Conservation (phyloP, 2,113 vertebrate genomes). For the Thymallus thymallus region DNA sequence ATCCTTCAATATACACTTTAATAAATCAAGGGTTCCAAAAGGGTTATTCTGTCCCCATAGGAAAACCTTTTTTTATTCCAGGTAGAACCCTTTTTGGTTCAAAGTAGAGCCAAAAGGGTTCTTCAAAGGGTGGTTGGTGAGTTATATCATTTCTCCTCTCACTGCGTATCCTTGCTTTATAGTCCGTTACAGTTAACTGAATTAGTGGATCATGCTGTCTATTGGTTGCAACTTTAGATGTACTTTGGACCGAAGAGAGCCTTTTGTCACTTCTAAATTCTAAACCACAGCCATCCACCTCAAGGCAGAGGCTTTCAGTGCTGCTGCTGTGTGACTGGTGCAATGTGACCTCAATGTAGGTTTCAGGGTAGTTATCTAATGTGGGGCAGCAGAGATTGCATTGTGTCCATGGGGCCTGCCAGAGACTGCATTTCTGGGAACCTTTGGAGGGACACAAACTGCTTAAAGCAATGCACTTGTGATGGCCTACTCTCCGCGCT, state of each 20-base stretch:
- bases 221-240: not conserved
- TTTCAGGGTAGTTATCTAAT: conserved; percentile 48
- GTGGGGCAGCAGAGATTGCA: conserved; percentile 60
- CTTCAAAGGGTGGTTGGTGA: too few species aligned
- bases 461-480: conserved; percentile 41
- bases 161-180: not conserved
- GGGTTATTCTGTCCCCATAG: too few species aligned
- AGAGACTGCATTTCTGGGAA: conserved; percentile 22
- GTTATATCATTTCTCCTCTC: not conserved
- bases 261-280: not conserved
- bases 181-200: not conserved
- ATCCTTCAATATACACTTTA: not conserved
- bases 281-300: not conserved
- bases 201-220: not conserved
- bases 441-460: conserved; percentile 50
- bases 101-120: too few species aligned
- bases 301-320: not conserved
- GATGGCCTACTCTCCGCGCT: conserved; percentile 18
- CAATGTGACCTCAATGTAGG: conserved; percentile 58
- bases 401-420: conserved; percentile 30
- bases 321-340: conserved; percentile 35
- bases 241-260: too few species aligned
- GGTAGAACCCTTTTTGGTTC: too few species aligned
- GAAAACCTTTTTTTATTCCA: too few species aligned
- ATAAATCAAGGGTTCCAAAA: too few species aligned